Evolutionary conservation across 2,888 invertebrate species (phyloP), one percentile per base, ranked within the genome.

Genomic region (Poecilus cupreus): DNA sequence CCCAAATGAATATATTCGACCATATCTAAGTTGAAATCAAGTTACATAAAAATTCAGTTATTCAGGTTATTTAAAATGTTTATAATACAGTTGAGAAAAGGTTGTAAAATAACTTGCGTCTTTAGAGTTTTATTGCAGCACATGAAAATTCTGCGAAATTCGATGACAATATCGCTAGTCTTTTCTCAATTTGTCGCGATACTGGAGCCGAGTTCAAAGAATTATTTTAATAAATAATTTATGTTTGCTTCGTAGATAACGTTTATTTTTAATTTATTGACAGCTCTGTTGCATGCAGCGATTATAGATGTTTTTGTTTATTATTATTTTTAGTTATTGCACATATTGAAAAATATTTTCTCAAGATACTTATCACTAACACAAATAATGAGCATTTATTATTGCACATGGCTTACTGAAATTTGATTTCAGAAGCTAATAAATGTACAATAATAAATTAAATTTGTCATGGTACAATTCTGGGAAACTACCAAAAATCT

Each of bases 71-170:
- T n/a, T n/a, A n/a, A n/a, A n/a, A n/a, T n/a, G n/a, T n/a, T n/a
- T n/a, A n/a, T n/a, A n/a, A n/a, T n/a, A n/a, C n/a, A 32, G 32
- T 32, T 6, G 32, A 32, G 8, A 5, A 32, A 5, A 0, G 8
- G 4, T 32, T 26, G 5, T 6, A 32, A 32, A 32, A 32, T 32
- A 32, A 32, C 5, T 32, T 6, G 32, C 32, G 32, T 1, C 32
- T 32, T 32, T 32, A 6, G 1, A 32, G 77, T 77, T 64, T 39
- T 88, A 4, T 64, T 39, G 88, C 4, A 0, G 18, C 51, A 18
- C 1, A 51, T 3, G n/a, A 72, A 32, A 20, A 1, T 32, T 32
- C 32, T 43, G n/a, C 22, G 18, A 80, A 54, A 37, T 13, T 54
- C 20, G 32, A 64, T 72, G 57, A 49, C 37, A 43, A 39, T 8